Evolutionary conservation across 2,113 vertebrate species (phyloP).

Genomic region (Platanista minor): DNA sequence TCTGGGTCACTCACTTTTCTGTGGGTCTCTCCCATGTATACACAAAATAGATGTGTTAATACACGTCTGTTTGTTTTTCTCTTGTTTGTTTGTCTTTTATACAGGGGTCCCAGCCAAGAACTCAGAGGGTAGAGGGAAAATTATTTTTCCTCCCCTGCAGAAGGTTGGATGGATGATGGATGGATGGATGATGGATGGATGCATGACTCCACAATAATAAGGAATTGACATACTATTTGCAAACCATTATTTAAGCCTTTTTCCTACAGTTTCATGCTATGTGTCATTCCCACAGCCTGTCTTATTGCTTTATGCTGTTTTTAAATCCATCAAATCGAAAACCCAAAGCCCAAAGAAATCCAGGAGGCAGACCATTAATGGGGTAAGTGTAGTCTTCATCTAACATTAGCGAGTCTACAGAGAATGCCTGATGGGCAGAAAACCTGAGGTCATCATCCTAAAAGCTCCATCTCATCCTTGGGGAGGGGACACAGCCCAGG

Average conservation of each 20-base stretch:
- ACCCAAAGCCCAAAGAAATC: neutral
- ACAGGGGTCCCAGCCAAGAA: neutral
- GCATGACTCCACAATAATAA: too few species aligned
- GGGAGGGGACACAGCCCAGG: neutral
- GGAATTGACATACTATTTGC: neutral
- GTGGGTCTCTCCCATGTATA: neutral
- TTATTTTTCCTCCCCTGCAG: neutral
- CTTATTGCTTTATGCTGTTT: neutral
- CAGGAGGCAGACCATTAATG: neutral
- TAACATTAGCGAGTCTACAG: neutral
- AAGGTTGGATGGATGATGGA: neutral
- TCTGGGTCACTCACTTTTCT: neutral
- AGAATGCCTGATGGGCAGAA: rapidly evolving
- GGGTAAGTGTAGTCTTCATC: neutral
- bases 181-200: neutral
- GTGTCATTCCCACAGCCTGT: rapidly evolving
- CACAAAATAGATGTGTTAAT: neutral
- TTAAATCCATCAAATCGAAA: too few species aligned
- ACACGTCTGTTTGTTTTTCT: neutral
- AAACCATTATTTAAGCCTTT: neutral
- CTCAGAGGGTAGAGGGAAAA: neutral
- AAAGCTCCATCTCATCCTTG: neutral
- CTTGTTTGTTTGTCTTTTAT: neutral
- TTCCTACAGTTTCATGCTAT: rapidly evolving
- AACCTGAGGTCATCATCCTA: neutral